A percentile compares a stretch with the other conserved stretches of the same genome.
Evolutionary conservation across 23 tunicate genomes (phyloP).

Genomic region (Ciona savignyi): DNA sequence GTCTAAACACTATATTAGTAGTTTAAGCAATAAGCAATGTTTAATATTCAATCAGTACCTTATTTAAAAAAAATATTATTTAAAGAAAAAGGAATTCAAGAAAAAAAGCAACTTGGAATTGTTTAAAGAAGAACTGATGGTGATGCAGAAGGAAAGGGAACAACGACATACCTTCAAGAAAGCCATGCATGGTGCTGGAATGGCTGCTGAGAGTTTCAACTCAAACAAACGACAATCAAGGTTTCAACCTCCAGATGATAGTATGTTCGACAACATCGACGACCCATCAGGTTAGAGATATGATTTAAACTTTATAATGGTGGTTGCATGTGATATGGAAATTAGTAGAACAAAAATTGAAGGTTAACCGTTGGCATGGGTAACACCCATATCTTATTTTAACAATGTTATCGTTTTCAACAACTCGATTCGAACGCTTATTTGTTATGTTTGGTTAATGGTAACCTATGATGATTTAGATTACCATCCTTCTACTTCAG

Average conservation of each 20-base stretch:
- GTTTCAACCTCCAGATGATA: slow-evolving; percentile 53
- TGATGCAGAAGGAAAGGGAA: slow-evolving; percentile 81
- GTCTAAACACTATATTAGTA: background rate
- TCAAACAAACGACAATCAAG: slow-evolving; percentile 27
- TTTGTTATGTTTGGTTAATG: no score
- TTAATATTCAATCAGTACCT: background rate
- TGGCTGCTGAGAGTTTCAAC: slow-evolving; percentile 21
- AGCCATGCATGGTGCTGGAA: slow-evolving; percentile 1
- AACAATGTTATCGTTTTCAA: no score
- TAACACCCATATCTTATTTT: no score
- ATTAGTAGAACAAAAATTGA: no score
- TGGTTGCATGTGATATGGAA: no score
- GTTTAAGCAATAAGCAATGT: background rate
- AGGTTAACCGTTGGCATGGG: no score
- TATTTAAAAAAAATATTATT: slow-evolving; percentile 6
- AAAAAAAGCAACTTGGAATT: slow-evolving; percentile 87
- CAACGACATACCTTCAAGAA: slow-evolving; percentile 68
- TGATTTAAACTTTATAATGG: no score
- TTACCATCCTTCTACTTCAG: no score
- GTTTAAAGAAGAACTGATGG: slow-evolving; percentile 81
- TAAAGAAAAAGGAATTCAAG: slow-evolving; percentile 92
- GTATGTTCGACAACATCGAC: slow-evolving; percentile 19
- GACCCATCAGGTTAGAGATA: background rate
- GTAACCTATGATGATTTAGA: no score
- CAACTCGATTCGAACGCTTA: no score